Evolutionary conservation across 2,888 invertebrate species (phyloP), one percentile per base, ranked within the genome.

Genomic region (Limulus polyphemus): DNA sequence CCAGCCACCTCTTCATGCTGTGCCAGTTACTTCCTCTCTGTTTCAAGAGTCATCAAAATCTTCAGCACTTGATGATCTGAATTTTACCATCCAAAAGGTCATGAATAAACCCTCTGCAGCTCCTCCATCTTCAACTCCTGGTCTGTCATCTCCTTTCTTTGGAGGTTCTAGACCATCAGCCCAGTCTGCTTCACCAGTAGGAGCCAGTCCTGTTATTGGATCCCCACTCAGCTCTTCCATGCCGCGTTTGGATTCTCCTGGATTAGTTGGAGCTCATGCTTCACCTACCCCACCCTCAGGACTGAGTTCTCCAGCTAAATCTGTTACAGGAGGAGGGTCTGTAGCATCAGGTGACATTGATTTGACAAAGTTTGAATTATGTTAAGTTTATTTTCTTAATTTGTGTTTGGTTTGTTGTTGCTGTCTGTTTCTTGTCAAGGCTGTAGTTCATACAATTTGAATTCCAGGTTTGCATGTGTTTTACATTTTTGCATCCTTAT

Each of bases 251-350:
- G 61, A 52, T 13, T 13, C n/a, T 13, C 32, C 32, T 32, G 12
- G 13, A 17, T 14, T 54, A 32, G 32, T 32, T 32, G 32, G 32
- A 32, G 54, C 54, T 54, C 58, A 61, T 50, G 65, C 65, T 11
- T 65, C 65, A 46, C 62, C 65, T 16, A 66, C 65, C 12, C 65
- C 65, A 13, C 58, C 66, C n/a, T 66, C 66, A 49, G 66, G 66
- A 47, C 57, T 66, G 62, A 66, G 66, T 52, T 66, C 66, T 51
- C 66, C 66, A 16, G 66, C 66, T n/a, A 64, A 61, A 49, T 64
- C 66, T 14, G 55, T 64, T 46, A 46, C 65, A 11, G 57, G 61
- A n/a, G 55, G 57, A 59, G 65, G 61, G 56, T 58, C 55, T 60
- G 47, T 56, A n/a, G 62, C 60, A 58, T 51, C 65, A 65, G 65